These are phyloP conservation scores for Allolobophora icterica DNA, from an alignment of 2,888 invertebrate genomes.

Conservation along the genomic window DNA sequence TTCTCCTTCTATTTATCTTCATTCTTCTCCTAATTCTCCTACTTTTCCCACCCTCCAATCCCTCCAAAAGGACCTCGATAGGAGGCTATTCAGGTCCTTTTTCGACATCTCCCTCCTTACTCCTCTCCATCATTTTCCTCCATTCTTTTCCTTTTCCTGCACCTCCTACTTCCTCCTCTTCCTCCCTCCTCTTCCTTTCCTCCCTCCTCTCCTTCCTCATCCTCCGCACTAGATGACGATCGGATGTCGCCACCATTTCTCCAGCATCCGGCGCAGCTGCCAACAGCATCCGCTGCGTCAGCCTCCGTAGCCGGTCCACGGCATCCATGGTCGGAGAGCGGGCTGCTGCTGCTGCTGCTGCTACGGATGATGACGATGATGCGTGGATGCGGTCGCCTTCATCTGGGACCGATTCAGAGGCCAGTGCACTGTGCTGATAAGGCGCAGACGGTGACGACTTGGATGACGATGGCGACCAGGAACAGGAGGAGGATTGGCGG, in stretches of 20 bases:
- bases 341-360: not conserved
- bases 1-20: no score
- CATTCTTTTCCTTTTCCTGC: not conserved
- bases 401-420: slow-evolving; percentile 7
- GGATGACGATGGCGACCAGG: not conserved
- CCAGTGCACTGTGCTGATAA: not conserved
- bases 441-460: not conserved
- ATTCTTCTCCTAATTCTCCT: not conserved
- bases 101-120: not conserved
- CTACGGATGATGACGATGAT: not conserved
- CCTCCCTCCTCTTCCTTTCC: not conserved
- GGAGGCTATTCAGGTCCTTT: no score
- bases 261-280: not conserved
- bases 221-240: not conserved
- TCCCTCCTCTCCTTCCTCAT: not conserved
- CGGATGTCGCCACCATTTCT: slow-evolving; percentile 17
- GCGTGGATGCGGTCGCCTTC: not conserved
- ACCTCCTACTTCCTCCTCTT: not conserved
- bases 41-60: not conserved
- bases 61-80: no score
- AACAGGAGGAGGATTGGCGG: no score
- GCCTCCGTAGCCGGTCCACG: not conserved
- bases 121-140: not conserved
- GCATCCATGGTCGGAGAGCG: not conserved
- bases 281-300: slow-evolving; percentile 6